These are phyloP conservation scores for Columba janthina DNA, from an alignment of 2,113 vertebrate species.

Conservation along the genomic window DNA sequence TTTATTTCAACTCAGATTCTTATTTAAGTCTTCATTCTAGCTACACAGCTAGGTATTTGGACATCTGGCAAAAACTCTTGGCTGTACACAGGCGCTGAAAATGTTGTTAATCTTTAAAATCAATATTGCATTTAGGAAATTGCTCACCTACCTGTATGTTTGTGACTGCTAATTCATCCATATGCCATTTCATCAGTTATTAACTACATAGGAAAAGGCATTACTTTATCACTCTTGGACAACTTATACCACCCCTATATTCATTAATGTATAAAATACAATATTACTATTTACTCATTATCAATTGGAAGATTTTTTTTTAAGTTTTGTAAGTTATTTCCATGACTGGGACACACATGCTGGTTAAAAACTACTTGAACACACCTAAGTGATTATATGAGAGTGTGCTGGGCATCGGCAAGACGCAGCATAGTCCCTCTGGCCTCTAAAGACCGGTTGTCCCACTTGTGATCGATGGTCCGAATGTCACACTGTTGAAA, in stretches of 20 bases:
- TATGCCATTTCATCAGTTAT: background rate
- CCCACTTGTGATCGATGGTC: background rate
- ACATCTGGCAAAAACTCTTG: slow-evolving; percentile 13
- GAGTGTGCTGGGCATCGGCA: background rate
- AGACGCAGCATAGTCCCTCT: background rate
- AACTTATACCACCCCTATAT: background rate
- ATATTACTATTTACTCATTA: background rate
- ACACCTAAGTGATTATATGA: background rate
- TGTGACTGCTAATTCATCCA: slow-evolving; percentile 20
- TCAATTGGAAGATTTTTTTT: background rate
- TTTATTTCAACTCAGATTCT: slow-evolving; percentile 62
- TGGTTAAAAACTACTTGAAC: background rate
- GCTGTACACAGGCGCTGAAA: slow-evolving; percentile 7
- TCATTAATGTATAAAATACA: background rate
- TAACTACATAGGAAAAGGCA: background rate
- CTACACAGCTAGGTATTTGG: slow-evolving; percentile 24
- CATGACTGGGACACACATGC: background rate
- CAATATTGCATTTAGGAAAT: slow-evolving; percentile 46
- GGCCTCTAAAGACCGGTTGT: background rate
- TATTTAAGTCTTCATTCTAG: slow-evolving; percentile 41
- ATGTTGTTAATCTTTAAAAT: slow-evolving; percentile 68
- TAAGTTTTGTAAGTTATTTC: background rate
- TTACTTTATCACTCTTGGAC: background rate
- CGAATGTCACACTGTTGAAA: background rate
- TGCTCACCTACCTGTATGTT: slow-evolving; percentile 14